Percentiles rank a stretch among this genome's conserved stretches.
These are phyloP conservation scores for Oophaga sylvatica DNA, from an alignment of 2,797 vertebrate genomes.

Conservation along the genomic window DNA sequence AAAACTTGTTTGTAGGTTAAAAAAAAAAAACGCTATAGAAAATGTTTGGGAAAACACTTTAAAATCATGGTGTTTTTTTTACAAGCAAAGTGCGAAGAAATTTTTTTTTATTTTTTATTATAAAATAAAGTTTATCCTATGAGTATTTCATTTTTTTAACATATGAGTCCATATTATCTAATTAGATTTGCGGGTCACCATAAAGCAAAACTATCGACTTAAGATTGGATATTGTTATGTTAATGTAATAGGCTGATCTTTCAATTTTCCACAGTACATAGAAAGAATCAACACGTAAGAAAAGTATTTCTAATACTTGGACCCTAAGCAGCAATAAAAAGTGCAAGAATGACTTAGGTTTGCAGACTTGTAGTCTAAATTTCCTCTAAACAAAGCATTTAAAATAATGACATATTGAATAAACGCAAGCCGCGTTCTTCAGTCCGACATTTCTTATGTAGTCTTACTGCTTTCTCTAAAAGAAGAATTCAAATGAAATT, in stretches of 20 bases:
- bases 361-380: conserved; percentile 3
- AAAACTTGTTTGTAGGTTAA: too few relatives aligned
- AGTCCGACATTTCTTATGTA: not conserved
- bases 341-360: not conserved
- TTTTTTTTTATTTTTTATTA: too few relatives aligned
- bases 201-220: not conserved
- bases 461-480: not conserved
- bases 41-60: not conserved
- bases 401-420: not conserved
- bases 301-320: not conserved
- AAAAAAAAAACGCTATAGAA: too few relatives aligned
- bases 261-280: not conserved
- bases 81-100: not conserved
- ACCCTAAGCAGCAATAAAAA: not conserved
- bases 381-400: not conserved
- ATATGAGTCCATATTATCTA: too few relatives aligned
- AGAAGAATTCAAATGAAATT: not conserved
- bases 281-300: not conserved
- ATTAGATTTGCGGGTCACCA: not conserved
- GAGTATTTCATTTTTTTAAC: not conserved
- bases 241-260: not conserved
- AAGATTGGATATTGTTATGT: not conserved
- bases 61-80: not conserved
- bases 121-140: not conserved
- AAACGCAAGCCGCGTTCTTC: not conserved